These are phyloP conservation scores for Gasterosteus nipponicus DNA, from an alignment of 2,113 vertebrate genomes.

Conservation along the genomic window DNA sequence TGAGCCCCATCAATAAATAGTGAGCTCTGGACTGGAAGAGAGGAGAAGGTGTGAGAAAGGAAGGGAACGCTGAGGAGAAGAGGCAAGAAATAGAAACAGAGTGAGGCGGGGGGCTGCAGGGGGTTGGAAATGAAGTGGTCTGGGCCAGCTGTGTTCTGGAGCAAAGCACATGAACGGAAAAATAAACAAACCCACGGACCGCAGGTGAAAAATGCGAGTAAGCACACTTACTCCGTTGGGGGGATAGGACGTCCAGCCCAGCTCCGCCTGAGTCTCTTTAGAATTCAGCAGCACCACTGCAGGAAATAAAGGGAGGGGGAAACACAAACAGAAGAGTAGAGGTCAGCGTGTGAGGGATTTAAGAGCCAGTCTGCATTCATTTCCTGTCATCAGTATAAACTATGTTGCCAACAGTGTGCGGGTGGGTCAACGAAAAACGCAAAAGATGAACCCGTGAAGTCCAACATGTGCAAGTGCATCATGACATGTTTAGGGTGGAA, in stretches of 20 bases:
- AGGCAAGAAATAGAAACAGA: background rate
- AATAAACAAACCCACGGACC: slow-evolving; percentile 2
- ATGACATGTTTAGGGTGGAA: slow-evolving; percentile 20
- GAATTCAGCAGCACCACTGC: slow-evolving; percentile 94
- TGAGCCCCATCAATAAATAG: slow-evolving; percentile 53
- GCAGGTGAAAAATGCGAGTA: slow-evolving; percentile 13
- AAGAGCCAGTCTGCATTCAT: background rate
- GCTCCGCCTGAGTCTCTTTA: slow-evolving; percentile 94
- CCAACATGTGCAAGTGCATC: background rate
- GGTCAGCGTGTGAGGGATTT: background rate
- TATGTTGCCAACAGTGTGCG: background rate
- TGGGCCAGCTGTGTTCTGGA: background rate
- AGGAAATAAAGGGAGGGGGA: slow-evolving; percentile 19
- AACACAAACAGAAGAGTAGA: slow-evolving; percentile 8
- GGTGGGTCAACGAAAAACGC: slow-evolving; percentile 5
- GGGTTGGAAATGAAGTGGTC: background rate
- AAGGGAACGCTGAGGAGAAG: background rate
- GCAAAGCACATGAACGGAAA: background rate
- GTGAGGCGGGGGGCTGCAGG: background rate
- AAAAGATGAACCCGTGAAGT: background rate
- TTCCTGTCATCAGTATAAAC: slow-evolving; percentile 14
- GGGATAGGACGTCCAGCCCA: slow-evolving; percentile 94
- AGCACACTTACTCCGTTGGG: slow-evolving; percentile 88
- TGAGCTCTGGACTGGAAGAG: slow-evolving; percentile 18
- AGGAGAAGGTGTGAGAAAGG: slow-evolving; percentile 2